Conservation (phyloP, 2,113 vertebrate species). For the Lophochroa leadbeateri region DNA sequence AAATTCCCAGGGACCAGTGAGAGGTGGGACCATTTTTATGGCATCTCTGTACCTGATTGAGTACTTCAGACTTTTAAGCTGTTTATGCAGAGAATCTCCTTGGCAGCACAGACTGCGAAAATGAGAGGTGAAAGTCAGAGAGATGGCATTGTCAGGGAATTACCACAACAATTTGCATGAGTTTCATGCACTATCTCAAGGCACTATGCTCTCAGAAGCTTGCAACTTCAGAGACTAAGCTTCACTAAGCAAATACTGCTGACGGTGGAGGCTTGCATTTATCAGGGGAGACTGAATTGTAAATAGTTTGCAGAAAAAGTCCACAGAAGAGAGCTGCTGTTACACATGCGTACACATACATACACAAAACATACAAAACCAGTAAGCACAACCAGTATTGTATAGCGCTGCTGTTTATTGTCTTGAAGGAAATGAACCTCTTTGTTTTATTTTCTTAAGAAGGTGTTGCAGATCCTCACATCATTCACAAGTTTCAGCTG, state of each 20-base stretch:
- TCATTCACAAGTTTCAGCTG: not conserved
- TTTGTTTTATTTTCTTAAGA: slow-evolving; percentile 30
- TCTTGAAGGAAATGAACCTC: not conserved
- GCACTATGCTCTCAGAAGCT: slow-evolving; percentile 45
- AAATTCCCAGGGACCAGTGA: not conserved
- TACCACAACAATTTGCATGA: slow-evolving; percentile 38
- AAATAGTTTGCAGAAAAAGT: slow-evolving; percentile 31
- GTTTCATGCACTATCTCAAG: slow-evolving; percentile 47
- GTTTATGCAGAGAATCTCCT: slow-evolving; percentile 20
- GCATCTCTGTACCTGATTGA: not conserved
- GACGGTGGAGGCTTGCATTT: not conserved
- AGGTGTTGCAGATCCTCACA: not conserved
- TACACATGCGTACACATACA: not conserved
- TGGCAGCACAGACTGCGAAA: not conserved
- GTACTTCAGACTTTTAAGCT: slow-evolving; percentile 31
- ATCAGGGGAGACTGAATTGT: slow-evolving; percentile 50
- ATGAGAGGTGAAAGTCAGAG: slow-evolving; percentile 41
- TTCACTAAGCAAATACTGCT: slow-evolving; percentile 69
- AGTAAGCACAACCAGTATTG: not conserved
- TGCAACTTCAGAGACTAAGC: slow-evolving; percentile 42
- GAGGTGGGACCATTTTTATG: not conserved
- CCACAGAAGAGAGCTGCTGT: not conserved
- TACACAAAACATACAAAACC: not conserved
- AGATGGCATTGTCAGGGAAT: slow-evolving; percentile 27
- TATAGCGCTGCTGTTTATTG: not conserved